phyloP scores from a whole-genome alignment of 2,888 invertebrate genomes.

The Chymomyza amoena region DNA sequence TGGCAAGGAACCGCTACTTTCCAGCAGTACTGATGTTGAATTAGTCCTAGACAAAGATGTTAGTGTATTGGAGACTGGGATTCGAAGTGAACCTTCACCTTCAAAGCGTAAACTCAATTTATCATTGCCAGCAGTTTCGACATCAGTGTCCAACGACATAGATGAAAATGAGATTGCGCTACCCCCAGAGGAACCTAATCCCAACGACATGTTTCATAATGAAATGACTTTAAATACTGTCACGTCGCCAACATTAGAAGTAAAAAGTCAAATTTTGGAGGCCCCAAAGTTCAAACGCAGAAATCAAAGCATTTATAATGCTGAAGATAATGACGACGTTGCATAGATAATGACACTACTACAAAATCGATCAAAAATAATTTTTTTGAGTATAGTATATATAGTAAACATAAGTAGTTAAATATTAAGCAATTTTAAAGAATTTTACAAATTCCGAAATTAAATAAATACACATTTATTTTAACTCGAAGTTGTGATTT shows the following conservation, averaged over 20 bases:
- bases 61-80: not conserved
- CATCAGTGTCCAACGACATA: not conserved
- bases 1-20: constrained; percentile 78
- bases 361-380: no score
- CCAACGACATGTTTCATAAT: not conserved
- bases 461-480: not conserved
- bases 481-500: not conserved
- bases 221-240: not conserved
- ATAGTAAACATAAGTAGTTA: no score
- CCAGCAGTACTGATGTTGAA: constrained; percentile 39
- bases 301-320: constrained; percentile 75
- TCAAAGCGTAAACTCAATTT: constrained; percentile 68
- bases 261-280: not conserved
- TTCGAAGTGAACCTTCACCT: constrained; percentile 37
- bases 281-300: constrained; percentile 74
- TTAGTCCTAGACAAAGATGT: not conserved
- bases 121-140: constrained; percentile 51
- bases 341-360: not conserved
- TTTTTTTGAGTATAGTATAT: not conserved
- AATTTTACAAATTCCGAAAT: not conserved
- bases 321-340: constrained; percentile 48
- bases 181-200: constrained; percentile 20
- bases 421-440: constrained; percentile 2
- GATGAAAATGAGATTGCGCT: constrained; percentile 35
- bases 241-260: not conserved